Percentiles rank a stretch among this genome's conserved stretches.
Evolutionary conservation across 2,888 invertebrate genomes (phyloP).

Genomic region (Phengaris arion): DNA sequence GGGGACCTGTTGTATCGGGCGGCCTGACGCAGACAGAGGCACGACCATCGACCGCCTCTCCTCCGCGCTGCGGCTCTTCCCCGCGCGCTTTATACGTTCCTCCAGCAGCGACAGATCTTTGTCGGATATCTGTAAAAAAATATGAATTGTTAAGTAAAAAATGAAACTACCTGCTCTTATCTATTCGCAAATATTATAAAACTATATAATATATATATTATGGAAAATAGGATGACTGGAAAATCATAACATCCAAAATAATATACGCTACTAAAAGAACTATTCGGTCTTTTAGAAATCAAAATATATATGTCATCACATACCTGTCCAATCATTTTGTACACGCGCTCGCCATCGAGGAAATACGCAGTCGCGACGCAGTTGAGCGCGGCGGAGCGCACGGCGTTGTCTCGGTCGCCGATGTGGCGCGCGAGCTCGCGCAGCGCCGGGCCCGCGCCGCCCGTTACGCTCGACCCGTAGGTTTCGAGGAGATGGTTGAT

Average conservation of each 20-base stretch:
- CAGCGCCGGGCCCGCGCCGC: conserved; percentile 88
- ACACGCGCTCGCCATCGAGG: conserved; percentile 93
- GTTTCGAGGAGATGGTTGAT: conserved; percentile 91
- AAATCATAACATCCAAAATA: too few relatives aligned
- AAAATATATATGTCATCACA: background rate
- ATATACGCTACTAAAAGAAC: too few relatives aligned
- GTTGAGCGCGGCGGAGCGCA: conserved; percentile 97
- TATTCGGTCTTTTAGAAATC: too few relatives aligned
- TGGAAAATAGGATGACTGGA: too few relatives aligned
- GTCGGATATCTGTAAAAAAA: conserved; percentile 85
- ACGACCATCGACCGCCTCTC: conserved; percentile 68
- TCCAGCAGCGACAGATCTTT: conserved; percentile 97
- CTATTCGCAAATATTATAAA: too few relatives aligned
- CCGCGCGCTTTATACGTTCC: conserved; percentile 96
- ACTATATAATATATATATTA: too few relatives aligned
- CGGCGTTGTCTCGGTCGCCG: conserved; percentile 96
- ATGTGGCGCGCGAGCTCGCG: conserved; percentile 97
- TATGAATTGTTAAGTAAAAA: background rate
- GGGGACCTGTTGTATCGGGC: conserved; percentile 54
- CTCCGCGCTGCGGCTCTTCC: conserved; percentile 81
- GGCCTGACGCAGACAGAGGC: conserved; percentile 66
- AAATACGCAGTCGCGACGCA: conserved; percentile 94
- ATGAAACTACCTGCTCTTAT: too few relatives aligned
- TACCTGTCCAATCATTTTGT: conserved; percentile 94
- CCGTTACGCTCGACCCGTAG: conserved; percentile 91